phyloP scores from a whole-genome alignment of 2,797 vertebrate genomes.

The Arnoldichthys spilopterus region DNA sequence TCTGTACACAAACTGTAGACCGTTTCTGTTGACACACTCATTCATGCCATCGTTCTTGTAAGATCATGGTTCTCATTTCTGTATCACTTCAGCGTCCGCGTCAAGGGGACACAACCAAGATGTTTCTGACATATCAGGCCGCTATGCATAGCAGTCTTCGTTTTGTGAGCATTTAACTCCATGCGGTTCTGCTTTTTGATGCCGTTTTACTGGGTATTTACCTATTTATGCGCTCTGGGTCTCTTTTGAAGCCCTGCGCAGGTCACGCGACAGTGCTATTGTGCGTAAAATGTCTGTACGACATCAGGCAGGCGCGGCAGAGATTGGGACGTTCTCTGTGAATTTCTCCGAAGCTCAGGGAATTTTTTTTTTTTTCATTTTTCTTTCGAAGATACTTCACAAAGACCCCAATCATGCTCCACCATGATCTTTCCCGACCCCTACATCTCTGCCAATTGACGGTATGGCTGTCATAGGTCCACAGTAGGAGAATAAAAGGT shows the following conservation, averaged over 20 bases:
- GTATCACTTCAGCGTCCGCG: not conserved
- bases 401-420: constrained; percentile 7
- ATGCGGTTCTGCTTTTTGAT: not conserved
- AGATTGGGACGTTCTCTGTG: constrained; percentile 16
- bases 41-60: not conserved
- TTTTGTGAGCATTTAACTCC: not conserved
- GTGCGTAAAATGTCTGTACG: not conserved
- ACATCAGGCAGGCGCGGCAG: not conserved
- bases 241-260: not conserved
- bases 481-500: constrained; percentile 13
- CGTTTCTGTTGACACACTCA: not conserved
- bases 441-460: constrained; percentile 3
- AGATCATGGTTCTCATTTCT: not conserved
- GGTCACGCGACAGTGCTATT: constrained; percentile 7
- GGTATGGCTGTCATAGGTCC: not conserved
- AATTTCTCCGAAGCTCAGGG: constrained; percentile 77
- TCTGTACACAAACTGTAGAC: not conserved
- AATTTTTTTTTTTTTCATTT: constrained; percentile 68
- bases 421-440: not conserved
- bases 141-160: not conserved
- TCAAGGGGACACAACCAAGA: not conserved
- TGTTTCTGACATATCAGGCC: not conserved
- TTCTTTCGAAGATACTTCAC: constrained; percentile 17
- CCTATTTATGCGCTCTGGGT: not conserved
- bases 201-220: not conserved